These are phyloP conservation scores for Diarsia dahlii DNA, from an alignment of 2,888 invertebrate species.

Conservation along the genomic window DNA sequence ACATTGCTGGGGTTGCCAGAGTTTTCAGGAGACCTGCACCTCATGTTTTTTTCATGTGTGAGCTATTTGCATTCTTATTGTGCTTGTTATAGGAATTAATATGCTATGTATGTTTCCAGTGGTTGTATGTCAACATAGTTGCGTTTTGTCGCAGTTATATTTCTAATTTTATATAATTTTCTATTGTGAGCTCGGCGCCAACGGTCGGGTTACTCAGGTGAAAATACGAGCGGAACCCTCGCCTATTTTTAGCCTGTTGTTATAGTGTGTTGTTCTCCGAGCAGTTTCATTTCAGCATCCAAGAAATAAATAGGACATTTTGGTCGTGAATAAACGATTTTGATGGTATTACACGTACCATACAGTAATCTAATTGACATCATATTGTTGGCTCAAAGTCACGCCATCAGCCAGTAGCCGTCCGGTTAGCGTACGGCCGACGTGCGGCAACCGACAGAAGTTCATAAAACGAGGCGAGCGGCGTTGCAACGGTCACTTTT, in stretches of 20 bases:
- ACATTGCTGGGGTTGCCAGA: too few relatives aligned
- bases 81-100: not conserved
- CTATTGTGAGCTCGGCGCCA: conserved; percentile 36
- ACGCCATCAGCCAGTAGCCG: too few relatives aligned
- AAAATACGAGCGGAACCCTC: conserved; percentile 11
- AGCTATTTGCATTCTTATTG: conserved; percentile 18
- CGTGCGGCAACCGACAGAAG: too few relatives aligned
- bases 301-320: not conserved
- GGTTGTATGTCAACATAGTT: conserved; percentile 24
- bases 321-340: not conserved
- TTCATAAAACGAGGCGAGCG: too few relatives aligned
- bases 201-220: conserved; percentile 41
- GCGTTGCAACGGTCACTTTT: too few relatives aligned
- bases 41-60: not conserved
- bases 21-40: not conserved
- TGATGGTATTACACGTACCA: too few relatives aligned
- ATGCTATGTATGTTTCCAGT: not conserved
- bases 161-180: conserved; percentile 41
- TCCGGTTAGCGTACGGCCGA: too few relatives aligned
- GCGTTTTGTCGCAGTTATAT: conserved; percentile 20
- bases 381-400: too few relatives aligned
- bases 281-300: not conserved
- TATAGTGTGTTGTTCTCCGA: not conserved
- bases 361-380: too few relatives aligned
- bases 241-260: conserved; percentile 17